Evolutionary conservation across 1,140 invertebrate genomes (phyloP), one percentile per base, ranked within the genome.

Genomic region (Solenopsis invicta): DNA sequence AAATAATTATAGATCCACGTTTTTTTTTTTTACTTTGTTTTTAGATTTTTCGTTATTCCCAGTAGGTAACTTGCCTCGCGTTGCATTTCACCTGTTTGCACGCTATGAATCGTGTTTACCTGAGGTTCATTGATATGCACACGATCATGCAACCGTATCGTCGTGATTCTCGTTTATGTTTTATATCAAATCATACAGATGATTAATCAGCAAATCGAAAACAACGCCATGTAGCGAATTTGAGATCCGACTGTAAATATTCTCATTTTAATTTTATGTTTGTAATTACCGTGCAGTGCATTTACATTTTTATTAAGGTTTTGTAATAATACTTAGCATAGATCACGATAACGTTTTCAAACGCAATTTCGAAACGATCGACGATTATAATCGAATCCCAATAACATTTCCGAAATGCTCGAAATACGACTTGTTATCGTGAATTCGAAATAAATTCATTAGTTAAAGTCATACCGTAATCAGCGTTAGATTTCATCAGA

Each of bases 101-200:
- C n/a, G 0, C 13, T 52, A 50, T 41, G 62, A 9, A 37, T 69
- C 50, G 41, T 52, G 13, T 69, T 29, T 66, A n/a, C 24, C 41
- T 77, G 37, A 64, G 5, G 48, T 78, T 29, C 75, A 77, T 62
- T 77, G 45, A 64, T 77, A 64, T 64, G 59, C 59, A 6, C n/a
- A n/a, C n/a, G n/a, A n/a, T n/a, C n/a, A n/a, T n/a, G n/a, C n/a
- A n/a, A n/a, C n/a, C n/a, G n/a, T n/a, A 61, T 45, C 21, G 34
- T 41, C 6, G 9, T 64, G 41, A 48, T 62, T 34, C 75, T 62
- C 24, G 41, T 64, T 62, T 64, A 2, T 29, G 21, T 34, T 64
- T 16, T 34, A n/a, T 48, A 76, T 76, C 24, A 41, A 77, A 24
- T 34, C 8, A 24, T 24, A 10, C 29, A 21, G 41, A 48, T 64